Base-by-base conservation (phyloP, 2,888 invertebrate genomes). In the Linnaemya vulpina region DNA sequence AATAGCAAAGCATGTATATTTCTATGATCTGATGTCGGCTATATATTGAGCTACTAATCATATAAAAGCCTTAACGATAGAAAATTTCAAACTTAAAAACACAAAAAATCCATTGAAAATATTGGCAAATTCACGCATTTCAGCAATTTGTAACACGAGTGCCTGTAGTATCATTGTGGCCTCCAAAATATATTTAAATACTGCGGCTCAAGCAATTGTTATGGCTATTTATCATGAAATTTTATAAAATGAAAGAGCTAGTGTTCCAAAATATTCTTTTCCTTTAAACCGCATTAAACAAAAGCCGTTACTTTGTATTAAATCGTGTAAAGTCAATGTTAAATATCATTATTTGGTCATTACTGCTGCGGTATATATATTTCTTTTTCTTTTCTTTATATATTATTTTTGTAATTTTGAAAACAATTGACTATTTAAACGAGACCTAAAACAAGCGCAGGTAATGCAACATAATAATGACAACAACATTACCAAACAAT, bases 321-420 rank as follows among this genome's bases (percentile, higher is more conserved):
- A 90, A 90, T 90, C 90, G 90, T 90, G 91, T 90, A 89, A 90
- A 91, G 89, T 89, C 90, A 90, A 91, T 90, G 91, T 90, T 91
- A 91, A 90, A 76, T 81, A 84, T 68, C 80, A 80, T 84, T 84
- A 80, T 51, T 71, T 62, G 76, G 68, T 67, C 84, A 84, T 81
- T 80, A 81, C 68, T 70, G 40, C 63, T 70, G 55, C 13, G 17
- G n/a, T 49, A 30, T 58, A 5, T 17, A 17, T 13, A 30, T 67
- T 53, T 62, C n/a, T 68, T 49, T 46, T 38, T 60, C 3, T 38
- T 43, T 5, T 35, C 22, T 63, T 15, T 40, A 11, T 46, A 49
- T 63, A 43, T 55, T 38, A 30, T 30, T 82, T 53, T 55, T 17
- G 11, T 65, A 40, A 62, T 73, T 84, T 80, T 67, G 51, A 63